Base-by-base conservation (phyloP, 2,888 invertebrate species). In the Chrysopilus asiliformis region DNA sequence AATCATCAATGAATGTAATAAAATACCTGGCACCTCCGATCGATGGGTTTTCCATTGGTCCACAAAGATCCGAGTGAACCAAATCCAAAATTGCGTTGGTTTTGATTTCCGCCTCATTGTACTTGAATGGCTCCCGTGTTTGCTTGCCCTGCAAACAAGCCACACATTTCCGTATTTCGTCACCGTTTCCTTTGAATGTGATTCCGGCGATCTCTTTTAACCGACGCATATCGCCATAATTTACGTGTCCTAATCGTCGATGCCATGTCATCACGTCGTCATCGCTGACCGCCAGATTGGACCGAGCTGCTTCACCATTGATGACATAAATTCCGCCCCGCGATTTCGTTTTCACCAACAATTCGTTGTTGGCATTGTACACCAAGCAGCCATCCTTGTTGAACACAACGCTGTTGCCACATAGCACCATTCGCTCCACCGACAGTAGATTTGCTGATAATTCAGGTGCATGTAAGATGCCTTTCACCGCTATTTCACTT, bases 61-160 rank as follows among this genome's bases (percentile, higher is more conserved):
- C 57, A 45, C 57, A 56, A 2, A 59, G 36, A 42, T 60, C 59
- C 2, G 53, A 39, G 34, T 60, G 57, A 3, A 60, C 38, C 12
- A 55, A 4, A 14, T 58, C 52, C 19, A 59, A 42, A 25, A 43
- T 26, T 28, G 36, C 32, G 16, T 27, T 45, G n/a, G 51, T 40
- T 27, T 44, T 38, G n/a, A 38, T 38, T n/a, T n/a, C n/a, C n/a
- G n/a, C n/a, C 10, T 39, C 40, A 4, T 17, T 18, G 20, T 43
- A 40, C n/a, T 40, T 34, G 31, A 49, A 52, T 5, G 48, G 43
- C 25, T 25, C 7, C 30, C 47, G 38, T 5, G 43, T 43, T 24
- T 48, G 45, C 39, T 49, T 52, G 9, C 49, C 50, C 33, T 48
- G 39, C 8, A 47, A 39, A 34, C 48, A n/a, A n/a, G n/a, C n/a